phyloP scores from a whole-genome alignment of 2,797 vertebrate genomes.

The Ammospiza maritima region DNA sequence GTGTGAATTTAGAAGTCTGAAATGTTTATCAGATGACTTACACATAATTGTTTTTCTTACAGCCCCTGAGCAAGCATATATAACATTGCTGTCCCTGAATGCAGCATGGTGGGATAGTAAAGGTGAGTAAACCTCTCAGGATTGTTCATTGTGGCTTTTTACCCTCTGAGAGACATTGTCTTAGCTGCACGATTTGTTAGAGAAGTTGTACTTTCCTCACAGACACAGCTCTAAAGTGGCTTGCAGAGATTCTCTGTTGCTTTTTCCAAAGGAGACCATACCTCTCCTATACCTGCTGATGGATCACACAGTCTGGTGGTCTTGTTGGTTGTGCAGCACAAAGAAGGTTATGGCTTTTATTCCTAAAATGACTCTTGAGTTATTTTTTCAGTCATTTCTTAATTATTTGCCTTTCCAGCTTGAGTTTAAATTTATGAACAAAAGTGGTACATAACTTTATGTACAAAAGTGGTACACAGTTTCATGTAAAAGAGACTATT shows the following conservation, averaged over 20 bases:
- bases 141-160: not conserved
- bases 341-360: not conserved
- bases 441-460: not conserved
- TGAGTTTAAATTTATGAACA: not conserved
- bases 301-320: not conserved
- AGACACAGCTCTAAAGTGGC: not conserved
- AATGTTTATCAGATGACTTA: not conserved
- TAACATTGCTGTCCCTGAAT: constrained; percentile 38
- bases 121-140: not conserved
- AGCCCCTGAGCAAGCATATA: not conserved
- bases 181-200: not conserved
- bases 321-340: not conserved
- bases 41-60: not conserved
- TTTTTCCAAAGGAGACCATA: not conserved
- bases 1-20: not conserved
- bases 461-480: not conserved
- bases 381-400: not conserved
- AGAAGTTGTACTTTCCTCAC: not conserved
- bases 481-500: not conserved
- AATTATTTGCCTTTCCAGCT: not conserved
- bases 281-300: not conserved
- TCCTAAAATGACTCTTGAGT: not conserved
- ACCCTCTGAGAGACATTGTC: not conserved
- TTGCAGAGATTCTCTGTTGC: not conserved
- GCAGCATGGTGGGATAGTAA: not conserved